phyloP scores from a whole-genome alignment of 2,113 vertebrate species.

The Xiphorhynchus elegans region DNA sequence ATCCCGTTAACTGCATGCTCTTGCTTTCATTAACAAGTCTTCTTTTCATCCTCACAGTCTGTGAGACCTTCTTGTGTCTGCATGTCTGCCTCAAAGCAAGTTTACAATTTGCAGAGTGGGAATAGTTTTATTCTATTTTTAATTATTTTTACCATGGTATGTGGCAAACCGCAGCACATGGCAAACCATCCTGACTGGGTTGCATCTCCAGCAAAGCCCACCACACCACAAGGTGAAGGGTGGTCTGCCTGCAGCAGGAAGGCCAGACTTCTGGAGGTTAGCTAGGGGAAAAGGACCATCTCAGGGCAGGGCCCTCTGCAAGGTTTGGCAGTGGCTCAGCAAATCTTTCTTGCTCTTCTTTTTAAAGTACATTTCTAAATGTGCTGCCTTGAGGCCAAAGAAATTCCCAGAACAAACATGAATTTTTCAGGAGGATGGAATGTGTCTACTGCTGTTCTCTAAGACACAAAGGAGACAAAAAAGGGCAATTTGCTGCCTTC shows the following conservation, averaged over 20 bases:
- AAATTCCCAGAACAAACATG: constrained; percentile 47
- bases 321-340: not conserved
- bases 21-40: not conserved
- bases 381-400: constrained; percentile 22
- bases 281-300: not conserved
- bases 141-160: accelerated
- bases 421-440: constrained; percentile 56
- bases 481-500: constrained; percentile 2
- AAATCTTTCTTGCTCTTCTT: not conserved
- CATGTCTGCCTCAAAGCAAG: not conserved
- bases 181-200: not conserved
- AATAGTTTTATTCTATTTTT: not conserved
- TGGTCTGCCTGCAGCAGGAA: not conserved
- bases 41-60: not conserved
- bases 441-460: constrained; percentile 23
- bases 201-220: not conserved
- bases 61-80: not conserved
- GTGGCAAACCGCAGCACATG: not conserved
- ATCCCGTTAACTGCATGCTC: not conserved
- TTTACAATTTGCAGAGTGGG: not conserved
- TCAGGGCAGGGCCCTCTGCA: not conserved
- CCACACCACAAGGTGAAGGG: not conserved
- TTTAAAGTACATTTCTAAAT: constrained; percentile 40
- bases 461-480: constrained; percentile 18
- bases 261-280: not conserved